Percentiles rank a stretch among this genome's conserved stretches.
phyloP scores from a whole-genome alignment of 1,140 invertebrate species.

The Anastrepha ludens region DNA sequence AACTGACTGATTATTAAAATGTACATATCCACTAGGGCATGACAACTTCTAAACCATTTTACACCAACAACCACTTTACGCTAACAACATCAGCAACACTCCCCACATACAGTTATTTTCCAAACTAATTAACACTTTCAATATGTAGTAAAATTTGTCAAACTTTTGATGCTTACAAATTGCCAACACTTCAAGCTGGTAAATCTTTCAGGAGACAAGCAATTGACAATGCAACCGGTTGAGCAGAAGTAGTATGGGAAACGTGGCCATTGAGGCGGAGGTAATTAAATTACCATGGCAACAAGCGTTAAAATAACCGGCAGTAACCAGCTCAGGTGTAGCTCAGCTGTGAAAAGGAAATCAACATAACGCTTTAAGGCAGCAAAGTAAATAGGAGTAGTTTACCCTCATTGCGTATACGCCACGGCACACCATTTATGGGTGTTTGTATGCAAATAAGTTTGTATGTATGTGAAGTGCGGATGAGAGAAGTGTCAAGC shows the following conservation, averaged over 20 bases:
- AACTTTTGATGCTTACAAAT: slow-evolving; percentile 14
- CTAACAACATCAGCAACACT: not conserved
- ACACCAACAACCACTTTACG: not conserved
- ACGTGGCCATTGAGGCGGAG: not conserved
- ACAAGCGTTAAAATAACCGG: slow-evolving; percentile 6
- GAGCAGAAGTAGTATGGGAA: too few species aligned
- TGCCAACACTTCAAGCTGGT: not conserved
- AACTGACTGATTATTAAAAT: not conserved
- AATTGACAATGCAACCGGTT: not conserved
- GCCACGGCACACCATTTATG: not conserved
- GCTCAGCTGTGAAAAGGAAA: not conserved
- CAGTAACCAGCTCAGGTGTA: not conserved
- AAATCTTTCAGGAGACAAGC: not conserved
- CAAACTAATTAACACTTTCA: slow-evolving; percentile 39
- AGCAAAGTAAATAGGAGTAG: not conserved
- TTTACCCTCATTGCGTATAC: not conserved
- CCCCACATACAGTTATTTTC: not conserved
- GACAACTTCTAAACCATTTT: not conserved
- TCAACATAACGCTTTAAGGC: not conserved
- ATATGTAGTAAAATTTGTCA: slow-evolving; percentile 2
- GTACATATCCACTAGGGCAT: not conserved
- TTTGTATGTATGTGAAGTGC: not conserved
- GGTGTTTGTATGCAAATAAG: not conserved
- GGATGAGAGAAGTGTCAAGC: not conserved
- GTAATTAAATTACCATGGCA: slow-evolving; percentile 21